Evolutionary conservation across 2,113 vertebrate species (phyloP).

Genomic region (Petaurus breviceps): DNA sequence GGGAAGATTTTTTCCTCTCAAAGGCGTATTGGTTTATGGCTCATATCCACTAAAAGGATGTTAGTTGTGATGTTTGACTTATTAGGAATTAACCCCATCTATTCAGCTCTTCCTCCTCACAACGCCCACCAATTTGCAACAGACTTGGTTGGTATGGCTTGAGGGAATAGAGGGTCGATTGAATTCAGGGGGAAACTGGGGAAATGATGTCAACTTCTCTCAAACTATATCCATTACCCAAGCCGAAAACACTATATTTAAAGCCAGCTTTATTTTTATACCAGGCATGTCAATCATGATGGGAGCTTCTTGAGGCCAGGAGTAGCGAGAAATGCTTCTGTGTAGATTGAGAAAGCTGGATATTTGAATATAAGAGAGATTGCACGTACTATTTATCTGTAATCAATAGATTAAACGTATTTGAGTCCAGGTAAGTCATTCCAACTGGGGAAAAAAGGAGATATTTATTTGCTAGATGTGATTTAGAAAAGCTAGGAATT

Average conservation of each 20-base stretch:
- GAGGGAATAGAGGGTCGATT: constrained; percentile 64
- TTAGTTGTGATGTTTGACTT: constrained; percentile 40
- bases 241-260: constrained; percentile 83
- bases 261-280: constrained; percentile 84
- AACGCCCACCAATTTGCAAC: constrained; percentile 62
- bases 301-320: constrained; percentile 78
- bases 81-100: constrained; percentile 64
- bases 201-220: constrained; percentile 84
- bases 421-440: constrained; percentile 63
- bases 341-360: constrained; percentile 77
- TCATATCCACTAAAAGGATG: constrained; percentile 52
- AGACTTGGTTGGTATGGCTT: constrained; percentile 60
- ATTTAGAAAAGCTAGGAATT: constrained; percentile 38
- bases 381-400: constrained; percentile 55
- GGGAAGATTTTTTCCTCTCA: constrained; percentile 58
- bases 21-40: constrained; percentile 27
- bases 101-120: constrained; percentile 52
- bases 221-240: constrained; percentile 83
- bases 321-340: constrained; percentile 79
- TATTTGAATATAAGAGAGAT: constrained; percentile 70
- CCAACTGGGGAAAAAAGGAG: not conserved
- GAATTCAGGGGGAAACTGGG: constrained; percentile 77
- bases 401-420: constrained; percentile 55
- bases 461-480: not conserved
- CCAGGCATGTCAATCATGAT: constrained; percentile 83